A percentile compares a stretch with the other conserved stretches of the same genome.
Evolutionary conservation across 2,888 invertebrate species (phyloP).

Genomic region (Cheilosia vernalis): DNA sequence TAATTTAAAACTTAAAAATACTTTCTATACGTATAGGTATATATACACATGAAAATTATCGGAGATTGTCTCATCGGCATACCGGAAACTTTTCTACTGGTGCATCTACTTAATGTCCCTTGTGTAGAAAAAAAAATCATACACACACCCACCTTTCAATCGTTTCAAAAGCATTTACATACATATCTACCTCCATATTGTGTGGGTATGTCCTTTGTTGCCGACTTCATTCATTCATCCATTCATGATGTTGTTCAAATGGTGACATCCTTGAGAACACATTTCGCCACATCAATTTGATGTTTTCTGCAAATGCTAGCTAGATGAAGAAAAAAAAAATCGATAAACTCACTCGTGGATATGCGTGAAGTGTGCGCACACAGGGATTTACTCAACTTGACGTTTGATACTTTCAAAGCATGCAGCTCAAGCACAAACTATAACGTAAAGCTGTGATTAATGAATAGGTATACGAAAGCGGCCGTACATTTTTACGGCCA

Average conservation of each 20-base stretch:
- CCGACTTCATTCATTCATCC: conserved; percentile 47
- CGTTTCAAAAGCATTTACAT: conserved; percentile 17
- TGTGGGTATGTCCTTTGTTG: conserved; percentile 7
- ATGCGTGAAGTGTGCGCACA: conserved; percentile 14
- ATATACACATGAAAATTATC: conserved; percentile 22
- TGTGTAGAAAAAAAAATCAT: conserved; percentile 13
- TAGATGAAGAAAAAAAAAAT: conserved; percentile 32
- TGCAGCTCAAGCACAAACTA: too few species aligned
- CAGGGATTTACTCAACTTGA: conserved; percentile 19
- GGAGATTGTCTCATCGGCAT: conserved; percentile 22
- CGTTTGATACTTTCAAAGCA: background rate
- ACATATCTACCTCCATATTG: conserved; percentile 5
- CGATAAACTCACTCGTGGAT: conserved; percentile 5
- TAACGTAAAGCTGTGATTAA: too few species aligned
- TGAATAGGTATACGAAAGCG: too few species aligned
- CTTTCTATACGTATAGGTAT: background rate
- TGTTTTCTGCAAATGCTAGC: conserved; percentile 18
- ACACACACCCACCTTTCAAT: background rate
- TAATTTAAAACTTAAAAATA: conserved; percentile 31
- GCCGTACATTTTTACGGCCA: too few species aligned
- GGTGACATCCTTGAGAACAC: conserved; percentile 46
- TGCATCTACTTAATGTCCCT: conserved; percentile 20
- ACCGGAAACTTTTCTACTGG: conserved; percentile 34
- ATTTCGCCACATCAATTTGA: conserved; percentile 32
- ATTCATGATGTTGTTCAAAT: conserved; percentile 41